Conservation (phyloP, 2,113 vertebrate genomes). For the Festucalex cinctus region DNA sequence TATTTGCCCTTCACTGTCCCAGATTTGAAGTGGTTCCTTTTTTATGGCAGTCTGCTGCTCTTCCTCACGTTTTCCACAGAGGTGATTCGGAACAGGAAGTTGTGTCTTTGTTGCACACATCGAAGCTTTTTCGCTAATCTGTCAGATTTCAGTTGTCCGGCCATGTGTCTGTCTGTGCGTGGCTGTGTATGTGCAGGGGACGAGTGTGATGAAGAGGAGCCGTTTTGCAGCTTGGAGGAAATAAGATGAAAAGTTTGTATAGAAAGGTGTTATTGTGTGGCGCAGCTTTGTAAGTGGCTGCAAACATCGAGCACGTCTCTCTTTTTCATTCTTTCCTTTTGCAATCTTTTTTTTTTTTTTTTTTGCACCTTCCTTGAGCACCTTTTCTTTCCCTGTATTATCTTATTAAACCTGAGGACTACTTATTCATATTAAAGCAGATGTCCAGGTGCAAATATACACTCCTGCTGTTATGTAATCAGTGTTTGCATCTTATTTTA, state of each 20-base stretch:
- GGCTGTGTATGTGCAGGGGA: slow-evolving; percentile 28
- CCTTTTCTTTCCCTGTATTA: slow-evolving; percentile 4
- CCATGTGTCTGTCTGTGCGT: slow-evolving; percentile 48
- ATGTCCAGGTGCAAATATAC: neutral
- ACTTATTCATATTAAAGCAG: slow-evolving; percentile 2
- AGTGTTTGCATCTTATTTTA: slow-evolving; percentile 4
- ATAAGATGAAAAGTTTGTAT: slow-evolving; percentile 22
- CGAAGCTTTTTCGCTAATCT: slow-evolving; percentile 34
- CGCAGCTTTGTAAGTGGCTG: neutral
- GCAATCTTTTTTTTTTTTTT: no score
- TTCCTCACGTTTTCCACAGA: slow-evolving; percentile 3
- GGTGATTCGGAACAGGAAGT: slow-evolving; percentile 26
- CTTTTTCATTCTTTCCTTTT: neutral
- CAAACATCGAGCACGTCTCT: neutral
- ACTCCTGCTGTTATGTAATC: neutral
- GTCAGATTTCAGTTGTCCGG: slow-evolving; percentile 35
- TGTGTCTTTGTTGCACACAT: slow-evolving; percentile 16
- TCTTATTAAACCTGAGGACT: neutral
- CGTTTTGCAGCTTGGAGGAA: slow-evolving; percentile 45
- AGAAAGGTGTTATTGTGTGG: slow-evolving; percentile 18
- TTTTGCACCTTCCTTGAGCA: slow-evolving; percentile 16
- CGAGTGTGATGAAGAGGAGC: slow-evolving; percentile 41
- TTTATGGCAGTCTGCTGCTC: neutral
- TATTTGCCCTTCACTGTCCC: slow-evolving; percentile 25
- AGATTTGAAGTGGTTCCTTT: slow-evolving; percentile 32